A percentile compares a stretch with the other conserved stretches of the same genome.
These are phyloP conservation scores for Ascidia mentula DNA, from an alignment of 23 tunicate species.

Conservation along the genomic window DNA sequence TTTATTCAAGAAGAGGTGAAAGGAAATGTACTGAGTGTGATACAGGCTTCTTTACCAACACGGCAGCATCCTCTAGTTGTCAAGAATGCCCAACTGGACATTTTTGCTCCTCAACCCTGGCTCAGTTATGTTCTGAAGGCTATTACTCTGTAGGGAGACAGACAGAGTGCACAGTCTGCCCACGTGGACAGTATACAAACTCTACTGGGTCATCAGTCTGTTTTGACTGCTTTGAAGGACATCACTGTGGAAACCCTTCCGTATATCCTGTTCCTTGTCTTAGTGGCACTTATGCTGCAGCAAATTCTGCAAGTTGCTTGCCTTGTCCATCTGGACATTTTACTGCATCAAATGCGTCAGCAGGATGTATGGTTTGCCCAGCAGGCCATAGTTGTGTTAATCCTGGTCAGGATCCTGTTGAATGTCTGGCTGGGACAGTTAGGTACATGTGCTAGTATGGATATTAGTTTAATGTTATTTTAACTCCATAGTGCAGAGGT, in stretches of 20 bases:
- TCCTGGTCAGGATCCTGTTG: conserved; percentile 24
- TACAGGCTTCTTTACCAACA: conserved; percentile 43
- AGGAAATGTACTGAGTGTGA: conserved; percentile 43
- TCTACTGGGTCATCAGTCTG: conserved; percentile 11
- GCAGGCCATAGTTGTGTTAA: conserved; percentile 29
- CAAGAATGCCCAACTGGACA: conserved; percentile 45
- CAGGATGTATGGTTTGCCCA: conserved; percentile 36
- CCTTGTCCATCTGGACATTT: conserved; percentile 31
- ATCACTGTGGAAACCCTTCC: conserved; percentile 40
- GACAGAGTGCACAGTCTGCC: conserved; percentile 42
- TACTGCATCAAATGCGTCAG: not conserved
- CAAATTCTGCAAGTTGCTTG: not conserved
- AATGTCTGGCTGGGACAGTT: conserved; percentile 43
- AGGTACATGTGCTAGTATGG: no score
- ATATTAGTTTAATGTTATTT: no score
- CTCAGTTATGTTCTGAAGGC: conserved; percentile 43
- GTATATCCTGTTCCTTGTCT: conserved; percentile 21
- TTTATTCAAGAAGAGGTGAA: conserved; percentile 37
- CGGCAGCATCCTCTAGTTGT: conserved; percentile 13
- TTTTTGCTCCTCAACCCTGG: no score
- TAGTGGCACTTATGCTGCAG: conserved; percentile 36
- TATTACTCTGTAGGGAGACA: conserved; percentile 36
- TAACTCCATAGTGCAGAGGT: no score
- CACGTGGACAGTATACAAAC: conserved; percentile 47
- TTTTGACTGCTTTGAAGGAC: conserved; percentile 38